Evolutionary conservation across 1,140 invertebrate species (phyloP).

Genomic region (Cherax destructor): DNA sequence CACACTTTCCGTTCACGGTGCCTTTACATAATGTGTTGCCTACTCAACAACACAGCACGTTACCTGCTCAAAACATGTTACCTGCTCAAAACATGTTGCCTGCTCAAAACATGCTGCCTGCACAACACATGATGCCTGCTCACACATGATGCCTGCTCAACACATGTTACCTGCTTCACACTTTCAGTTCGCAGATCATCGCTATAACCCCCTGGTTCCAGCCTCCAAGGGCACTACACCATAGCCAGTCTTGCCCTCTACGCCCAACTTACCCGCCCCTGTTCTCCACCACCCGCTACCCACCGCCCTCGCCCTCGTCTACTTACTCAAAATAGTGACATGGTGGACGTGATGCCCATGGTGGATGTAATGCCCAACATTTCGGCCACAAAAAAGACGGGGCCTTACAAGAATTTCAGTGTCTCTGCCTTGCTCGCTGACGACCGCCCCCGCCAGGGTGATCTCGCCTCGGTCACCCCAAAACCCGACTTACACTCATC

Average conservation of each 20-base stretch:
- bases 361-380: background rate
- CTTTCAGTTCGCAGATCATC: background rate
- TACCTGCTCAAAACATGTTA: no score
- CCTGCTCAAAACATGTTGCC: background rate
- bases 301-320: background rate
- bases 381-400: background rate
- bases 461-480: background rate
- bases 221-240: background rate
- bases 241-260: background rate
- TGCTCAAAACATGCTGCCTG: background rate
- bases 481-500: background rate
- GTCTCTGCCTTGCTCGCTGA: slow-evolving; percentile 16
- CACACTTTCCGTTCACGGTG: background rate
- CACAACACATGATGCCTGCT: no score
- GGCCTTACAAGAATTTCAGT: background rate
- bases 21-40: background rate
- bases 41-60: no score
- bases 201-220: background rate
- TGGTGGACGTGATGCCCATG: background rate
- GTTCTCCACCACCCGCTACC: background rate
- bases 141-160: no score
- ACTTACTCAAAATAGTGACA: background rate
- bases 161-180: background rate
- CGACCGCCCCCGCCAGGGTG: background rate
- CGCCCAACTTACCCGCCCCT: background rate